Evolutionary conservation across 1,140 invertebrate species (phyloP).

Genomic region (Caenorhabditis tropicalis): DNA sequence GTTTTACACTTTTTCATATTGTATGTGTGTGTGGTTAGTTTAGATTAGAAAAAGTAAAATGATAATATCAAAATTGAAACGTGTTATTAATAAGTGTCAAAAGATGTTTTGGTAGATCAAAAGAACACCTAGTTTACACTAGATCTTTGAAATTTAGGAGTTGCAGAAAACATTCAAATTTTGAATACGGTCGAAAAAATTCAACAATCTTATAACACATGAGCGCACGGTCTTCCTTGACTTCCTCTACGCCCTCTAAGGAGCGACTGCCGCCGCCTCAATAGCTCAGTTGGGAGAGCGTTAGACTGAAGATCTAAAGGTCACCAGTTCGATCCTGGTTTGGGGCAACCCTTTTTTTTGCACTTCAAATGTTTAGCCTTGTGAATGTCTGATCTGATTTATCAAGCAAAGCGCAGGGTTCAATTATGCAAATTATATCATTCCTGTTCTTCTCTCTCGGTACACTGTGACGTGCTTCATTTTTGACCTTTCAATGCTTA

Average conservation of each 20-base stretch:
- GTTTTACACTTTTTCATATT: not conserved
- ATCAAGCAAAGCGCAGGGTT: too few species aligned
- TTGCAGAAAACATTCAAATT: too few species aligned
- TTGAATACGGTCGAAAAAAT: too few species aligned
- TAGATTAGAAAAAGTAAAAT: not conserved
- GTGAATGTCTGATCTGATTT: slow-evolving; percentile 7
- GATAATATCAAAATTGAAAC: not conserved
- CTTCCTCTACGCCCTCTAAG: not conserved
- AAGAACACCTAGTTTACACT: not conserved
- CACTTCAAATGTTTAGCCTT: not conserved
- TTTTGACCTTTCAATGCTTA: slow-evolving; percentile 21
- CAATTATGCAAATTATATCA: slow-evolving; percentile 1
- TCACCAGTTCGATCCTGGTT: slow-evolving; percentile 74
- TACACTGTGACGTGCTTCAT: slow-evolving; percentile 21
- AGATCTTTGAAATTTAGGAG: not conserved
- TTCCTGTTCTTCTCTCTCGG: not conserved
- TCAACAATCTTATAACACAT: too few species aligned
- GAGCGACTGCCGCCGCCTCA: not conserved
- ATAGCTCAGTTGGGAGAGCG: slow-evolving; percentile 73
- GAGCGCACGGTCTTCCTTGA: not conserved
- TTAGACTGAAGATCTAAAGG: slow-evolving; percentile 76
- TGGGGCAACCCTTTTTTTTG: slow-evolving; percentile 13
- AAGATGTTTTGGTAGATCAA: not conserved
- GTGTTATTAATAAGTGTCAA: not conserved
- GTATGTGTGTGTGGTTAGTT: not conserved